Base-by-base conservation (phyloP, 1,140 invertebrate genomes). In the Drusus annulatus region DNA sequence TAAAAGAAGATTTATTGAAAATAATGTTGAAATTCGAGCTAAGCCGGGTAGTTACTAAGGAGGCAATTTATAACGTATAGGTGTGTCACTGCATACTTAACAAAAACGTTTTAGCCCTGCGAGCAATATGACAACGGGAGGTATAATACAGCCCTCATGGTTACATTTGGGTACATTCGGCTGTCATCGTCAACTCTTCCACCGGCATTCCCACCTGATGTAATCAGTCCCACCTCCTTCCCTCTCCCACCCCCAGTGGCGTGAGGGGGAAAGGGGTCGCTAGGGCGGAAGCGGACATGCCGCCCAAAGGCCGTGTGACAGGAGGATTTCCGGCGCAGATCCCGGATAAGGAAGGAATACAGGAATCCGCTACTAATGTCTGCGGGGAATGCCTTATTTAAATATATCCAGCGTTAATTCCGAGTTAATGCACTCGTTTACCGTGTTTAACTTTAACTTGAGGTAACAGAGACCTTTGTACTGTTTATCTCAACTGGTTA, bases 241-340 rank as follows among this genome's bases (percentile, higher is more conserved):
- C 23, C 63, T 3, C 28, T 8, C 23, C 77, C 50, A 52, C 77
- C 75, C 21, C 21, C 50, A 19, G 45, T 17, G 31, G 36, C 7
- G 36, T 13, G 36, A 45, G 36, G 36, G 36, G 36, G 19, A n/a
- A n/a, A 23, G 21, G 36, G 17, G 58, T 17, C 17, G 25, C 28
- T 31, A 28, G 52, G 28, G 51, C 58, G 45, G 58, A 62, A 60
- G 36, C 68, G 78, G 50, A 79, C 50, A 76, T 62, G 52, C 45
- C 45, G 68, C 62, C 54, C 78, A 79, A 79, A 79, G 63, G 65
- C 78, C 78, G 78, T 79, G 78, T 62, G 78, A 79, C 78, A 79
- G 78, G 23, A 36, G 78, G 78, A 73, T 79, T 60, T 79, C 56
- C 78, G 62, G 13, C 50, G 28, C 19, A 74, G 69, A 74, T 74